Conservation (phyloP, 2,797 vertebrate genomes). For the Sebastes elongatus region DNA sequence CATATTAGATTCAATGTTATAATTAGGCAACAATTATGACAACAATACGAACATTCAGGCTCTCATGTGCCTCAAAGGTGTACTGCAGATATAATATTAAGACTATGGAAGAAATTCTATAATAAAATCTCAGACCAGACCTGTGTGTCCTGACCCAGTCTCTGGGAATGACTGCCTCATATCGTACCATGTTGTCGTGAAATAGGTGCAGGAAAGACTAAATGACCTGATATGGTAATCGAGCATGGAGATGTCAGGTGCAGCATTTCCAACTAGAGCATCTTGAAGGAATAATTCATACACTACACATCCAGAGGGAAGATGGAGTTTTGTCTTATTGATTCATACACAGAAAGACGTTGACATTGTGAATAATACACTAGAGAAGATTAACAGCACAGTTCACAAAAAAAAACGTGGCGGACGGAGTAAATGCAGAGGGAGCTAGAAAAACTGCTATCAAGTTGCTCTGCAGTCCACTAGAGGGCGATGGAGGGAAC, state of each 20-base stretch:
- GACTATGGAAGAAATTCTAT: too few relatives aligned
- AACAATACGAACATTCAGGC: too few relatives aligned
- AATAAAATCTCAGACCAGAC: too few relatives aligned
- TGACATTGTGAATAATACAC: not conserved
- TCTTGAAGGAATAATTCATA: not conserved
- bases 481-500: not conserved
- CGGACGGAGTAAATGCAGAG: accelerated
- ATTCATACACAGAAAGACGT: not conserved
- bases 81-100: too few relatives aligned
- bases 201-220: not conserved
- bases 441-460: not conserved
- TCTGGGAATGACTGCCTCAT: too few relatives aligned
- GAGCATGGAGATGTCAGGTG: not conserved
- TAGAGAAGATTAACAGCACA: not conserved
- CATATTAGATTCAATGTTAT: too few relatives aligned
- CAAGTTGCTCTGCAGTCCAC: not conserved
- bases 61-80: too few relatives aligned
- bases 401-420: not conserved
- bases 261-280: not conserved
- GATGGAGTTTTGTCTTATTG: not conserved
- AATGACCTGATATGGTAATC: not conserved
- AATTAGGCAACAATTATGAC: too few relatives aligned
- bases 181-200: not conserved
- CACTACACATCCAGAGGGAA: not conserved
- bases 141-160: too few relatives aligned